phyloP scores from a whole-genome alignment of 2,797 vertebrate species.

The Urosaurus nigricauda region DNA sequence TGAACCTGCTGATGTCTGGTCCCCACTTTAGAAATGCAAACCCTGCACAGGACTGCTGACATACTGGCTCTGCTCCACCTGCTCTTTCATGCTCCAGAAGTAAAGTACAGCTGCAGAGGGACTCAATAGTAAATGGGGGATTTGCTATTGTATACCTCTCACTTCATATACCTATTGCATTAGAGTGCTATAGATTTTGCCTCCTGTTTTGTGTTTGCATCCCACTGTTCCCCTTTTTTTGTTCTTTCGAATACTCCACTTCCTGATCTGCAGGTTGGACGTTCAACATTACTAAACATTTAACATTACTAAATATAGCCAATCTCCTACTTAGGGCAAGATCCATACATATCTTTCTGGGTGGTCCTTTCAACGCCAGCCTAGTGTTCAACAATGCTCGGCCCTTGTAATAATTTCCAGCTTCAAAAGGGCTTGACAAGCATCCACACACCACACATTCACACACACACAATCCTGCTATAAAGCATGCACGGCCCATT shows the following conservation, averaged over 20 bases:
- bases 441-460: conserved; percentile 26
- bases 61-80: neutral
- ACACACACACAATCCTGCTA: conserved; percentile 39
- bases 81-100: neutral
- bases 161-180: neutral
- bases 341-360: conserved; percentile 42
- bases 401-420: conserved; percentile 45
- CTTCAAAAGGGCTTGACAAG: conserved; percentile 32
- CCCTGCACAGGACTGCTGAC: neutral
- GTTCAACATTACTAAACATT: neutral
- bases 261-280: conserved; percentile 22
- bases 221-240: neutral
- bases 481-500: conserved; percentile 28
- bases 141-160: neutral
- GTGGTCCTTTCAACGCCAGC: conserved; percentile 44
- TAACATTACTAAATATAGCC: conserved; percentile 20
- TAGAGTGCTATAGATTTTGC: neutral
- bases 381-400: conserved; percentile 45
- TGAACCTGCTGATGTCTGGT: too few species aligned
- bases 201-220: neutral
- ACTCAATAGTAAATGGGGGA: too few species aligned
- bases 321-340: conserved; percentile 41
- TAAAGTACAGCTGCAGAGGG: neutral
- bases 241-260: conserved; percentile 16
- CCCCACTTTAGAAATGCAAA: neutral